Percentiles rank a stretch among this genome's conserved stretches.
Evolutionary conservation across 2,113 vertebrate genomes (phyloP).

Genomic region (Gymnarchus niloticus): DNA sequence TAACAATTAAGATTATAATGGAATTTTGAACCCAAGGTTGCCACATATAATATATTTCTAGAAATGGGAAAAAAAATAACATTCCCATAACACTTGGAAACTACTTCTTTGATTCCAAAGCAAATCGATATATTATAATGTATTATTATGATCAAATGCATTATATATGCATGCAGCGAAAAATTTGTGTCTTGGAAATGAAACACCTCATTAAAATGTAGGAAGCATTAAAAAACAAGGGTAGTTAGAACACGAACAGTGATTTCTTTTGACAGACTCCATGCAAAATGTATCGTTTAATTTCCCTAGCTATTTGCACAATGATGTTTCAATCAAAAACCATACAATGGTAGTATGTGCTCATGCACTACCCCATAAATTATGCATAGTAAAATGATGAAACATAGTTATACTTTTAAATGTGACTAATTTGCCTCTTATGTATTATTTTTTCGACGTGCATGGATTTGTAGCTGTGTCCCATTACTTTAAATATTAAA

Average conservation of each 20-base stretch:
- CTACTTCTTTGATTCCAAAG: neutral
- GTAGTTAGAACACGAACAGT: constrained; percentile 14
- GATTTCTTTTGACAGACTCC: constrained; percentile 30
- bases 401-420: constrained; percentile 49
- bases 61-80: neutral
- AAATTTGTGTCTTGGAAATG: constrained; percentile 15
- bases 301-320: constrained; percentile 30
- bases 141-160: neutral
- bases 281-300: constrained; percentile 32
- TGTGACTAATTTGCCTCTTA: constrained; percentile 32
- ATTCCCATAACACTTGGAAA: neutral
- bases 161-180: neutral
- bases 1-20: neutral
- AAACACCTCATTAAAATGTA: constrained; percentile 24
- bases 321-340: constrained; percentile 26
- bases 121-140: constrained; percentile 5
- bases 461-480: constrained; percentile 30
- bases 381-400: constrained; percentile 51
- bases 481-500: constrained; percentile 58
- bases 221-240: neutral
- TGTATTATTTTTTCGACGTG: constrained; percentile 18
- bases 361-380: constrained; percentile 43
- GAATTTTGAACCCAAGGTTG: neutral
- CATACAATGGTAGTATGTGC: neutral
- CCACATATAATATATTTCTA: neutral